Base-by-base conservation (phyloP, 2,888 invertebrate species). In the Odontothrips loti region DNA sequence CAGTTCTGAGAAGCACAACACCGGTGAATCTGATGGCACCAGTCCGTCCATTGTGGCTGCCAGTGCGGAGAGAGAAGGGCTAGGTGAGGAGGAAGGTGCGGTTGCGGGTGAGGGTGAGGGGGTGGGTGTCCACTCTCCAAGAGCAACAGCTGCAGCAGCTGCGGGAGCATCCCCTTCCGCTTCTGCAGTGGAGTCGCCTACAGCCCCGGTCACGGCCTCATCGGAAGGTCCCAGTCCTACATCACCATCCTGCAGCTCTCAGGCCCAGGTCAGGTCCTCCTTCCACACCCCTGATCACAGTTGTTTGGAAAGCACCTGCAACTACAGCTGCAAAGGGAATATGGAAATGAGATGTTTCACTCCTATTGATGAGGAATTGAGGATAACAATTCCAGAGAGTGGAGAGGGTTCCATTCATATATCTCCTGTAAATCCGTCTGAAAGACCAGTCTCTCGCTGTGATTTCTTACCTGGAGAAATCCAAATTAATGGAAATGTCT, bases 1-100 rank as follows among this genome's bases (percentile, higher is more conserved):
- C 85, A 92, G 92, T 87, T 93, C 90, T 9, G 90, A 90, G 83
- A 89, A 90, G 82, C 86, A 85, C 23, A 75, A 75, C 68, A 75
- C 68, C 9, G 68, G 68, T 4, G 68, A 75, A 23, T 75, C 68
- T 8, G 68, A 75, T 9, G 68, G 68, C 23, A 75, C 68, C 12
- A 75, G 68, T 27, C 68, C 68, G 1, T 75, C 68, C 23, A 75
- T 75, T 27, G 27, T 10, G 12, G 27, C 68, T 75, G 68, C 10
- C 27, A 12, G 12, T 27, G 68, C 8, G 12, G 68, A 58, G 15
- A 20, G 20, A 6, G 58, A 6, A 15, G 58, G 6, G 58, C 15
- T 27, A 12, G 68, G 23, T 27, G 68, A 27, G 23, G 68, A 27
- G 68, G 58, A 58, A 6, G 58, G 58, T 6, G 58, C 20, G 10